Base-by-base conservation (phyloP, 2,888 invertebrate genomes). In the Chirona hameri region DNA sequence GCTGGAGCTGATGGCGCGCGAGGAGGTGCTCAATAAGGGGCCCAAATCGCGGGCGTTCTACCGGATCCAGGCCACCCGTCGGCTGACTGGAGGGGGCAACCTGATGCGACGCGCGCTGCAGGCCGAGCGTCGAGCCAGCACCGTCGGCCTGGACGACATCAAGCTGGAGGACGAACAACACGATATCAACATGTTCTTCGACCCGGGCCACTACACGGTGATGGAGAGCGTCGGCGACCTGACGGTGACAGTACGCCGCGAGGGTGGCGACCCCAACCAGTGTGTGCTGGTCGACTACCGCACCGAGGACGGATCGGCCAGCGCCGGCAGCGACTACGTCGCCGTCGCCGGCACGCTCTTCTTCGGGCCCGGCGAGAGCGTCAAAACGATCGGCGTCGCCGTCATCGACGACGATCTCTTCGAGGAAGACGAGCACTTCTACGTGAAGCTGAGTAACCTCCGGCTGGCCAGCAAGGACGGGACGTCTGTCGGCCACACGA, bases 361-460 rank as follows among this genome's bases (percentile, higher is more conserved):
- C 84, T 99, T 99, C 89, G 92, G 92, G 76, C 95, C 96, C 0
- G 96, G 96, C 10, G 98, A 98, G 86, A 93, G 92, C 80, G 94
- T 93, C 87, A 95, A 96, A 88, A 92, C 92, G 84, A 94, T 99
- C 88, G 91, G 92, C 83, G 92, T 99, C 82, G 95, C 96, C 87
- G 97, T 99, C 81, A 97, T 99, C 85, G 99, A 99, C 87, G 99
- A 99, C 87, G 99, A 99, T 86, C 95, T 99, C 0, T 99, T 99
- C 88, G 99, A 99, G 88, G 98, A 98, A 88, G 99, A 99, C 88
- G 99, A 99, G 90, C 98, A 99, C 89, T 99, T 99, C 89, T 99
- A 96, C 89, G 93, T 99, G 83, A 93, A 96, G 81, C 87, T 92
- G 82, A 89, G 88, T 86, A 91, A 92, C 87, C 87, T 91, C 57